Base-by-base conservation (phyloP, 2,888 invertebrate species). In the Stenotaenia linearis region DNA sequence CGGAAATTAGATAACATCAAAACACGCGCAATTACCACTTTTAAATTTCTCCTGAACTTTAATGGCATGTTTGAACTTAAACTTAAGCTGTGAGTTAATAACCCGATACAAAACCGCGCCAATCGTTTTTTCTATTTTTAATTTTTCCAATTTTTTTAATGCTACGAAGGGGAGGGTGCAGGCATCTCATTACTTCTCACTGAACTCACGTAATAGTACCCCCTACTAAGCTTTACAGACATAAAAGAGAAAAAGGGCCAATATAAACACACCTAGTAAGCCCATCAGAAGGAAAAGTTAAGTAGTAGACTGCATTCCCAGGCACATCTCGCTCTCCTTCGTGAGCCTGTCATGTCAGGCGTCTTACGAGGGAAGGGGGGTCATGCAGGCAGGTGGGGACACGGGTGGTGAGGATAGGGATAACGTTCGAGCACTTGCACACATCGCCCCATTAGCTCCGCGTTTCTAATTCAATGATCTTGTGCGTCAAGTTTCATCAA, bases 371-470 rank as follows among this genome's bases (percentile, higher is more conserved):
- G 10, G 25, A 25, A 28, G 10, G n/a, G n/a, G n/a, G n/a, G n/a
- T n/a, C n/a, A n/a, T 56, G 56, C 56, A 28, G 69, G 69, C 69
- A 69, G 69, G 69, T 69, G 69, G 69, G 69, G 69, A 69, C 69
- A 69, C 9, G 28, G 28, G 7, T 28, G 69, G 28, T n/a, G 28
- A 10, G 69, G 1, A 28, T 69, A 69, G 69, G n/a, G 28, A 23
- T 12, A 28, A 50, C 50, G 28, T 23, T 69, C n/a, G 69, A 69
- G 28, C 69, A 69, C 69, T 69, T 69, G 69, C 69, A 69, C 15
- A 25, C 69, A 12, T 28, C 25, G 69, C 25, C 69, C 69, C 69
- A 69, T 69, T 69, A 69, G 69, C 10, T 25, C 69, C 69, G 69
- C 69, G 28, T 69, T 69, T 69, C 25, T 69, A 69, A 69, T 69